Conservation (phyloP, 2,888 invertebrate species). For the Tenthredo livida region DNA sequence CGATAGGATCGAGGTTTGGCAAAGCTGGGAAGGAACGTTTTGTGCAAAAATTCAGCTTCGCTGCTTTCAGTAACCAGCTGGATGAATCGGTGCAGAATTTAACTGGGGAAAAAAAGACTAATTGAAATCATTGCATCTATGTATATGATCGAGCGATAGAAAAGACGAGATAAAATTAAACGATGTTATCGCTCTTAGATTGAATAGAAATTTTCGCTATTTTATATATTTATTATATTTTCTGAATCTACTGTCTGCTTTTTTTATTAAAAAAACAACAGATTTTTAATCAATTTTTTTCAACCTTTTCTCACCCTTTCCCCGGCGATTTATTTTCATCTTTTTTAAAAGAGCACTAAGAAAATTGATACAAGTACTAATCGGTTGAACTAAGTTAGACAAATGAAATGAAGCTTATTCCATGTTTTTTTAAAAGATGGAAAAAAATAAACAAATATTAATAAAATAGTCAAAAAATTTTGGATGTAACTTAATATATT, state of each 20-base stretch:
- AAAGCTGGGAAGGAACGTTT: constrained; percentile 87
- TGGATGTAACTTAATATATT: constrained; percentile 50
- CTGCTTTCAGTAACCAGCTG: constrained; percentile 87
- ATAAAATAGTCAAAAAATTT: background rate
- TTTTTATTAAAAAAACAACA: background rate
- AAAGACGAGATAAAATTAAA: background rate
- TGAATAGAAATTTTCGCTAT: background rate
- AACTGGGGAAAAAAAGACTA: constrained; percentile 58
- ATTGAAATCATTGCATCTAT: constrained; percentile 16
- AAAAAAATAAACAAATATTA: background rate
- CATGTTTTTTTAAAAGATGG: background rate
- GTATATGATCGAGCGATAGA: background rate
- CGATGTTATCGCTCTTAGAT: background rate
- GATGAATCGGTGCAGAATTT: constrained; percentile 77
- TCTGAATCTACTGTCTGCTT: background rate
- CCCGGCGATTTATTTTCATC: background rate
- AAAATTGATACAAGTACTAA: background rate
- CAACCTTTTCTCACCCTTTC: background rate
- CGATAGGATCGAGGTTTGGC: constrained; percentile 85
- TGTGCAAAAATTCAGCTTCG: constrained; percentile 90
- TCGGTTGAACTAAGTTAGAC: background rate
- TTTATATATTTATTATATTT: constrained; percentile 21
- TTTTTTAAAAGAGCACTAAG: background rate
- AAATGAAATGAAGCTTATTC: background rate
- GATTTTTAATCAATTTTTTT: background rate